A percentile compares a stretch with the other conserved stretches of the same genome.
phyloP scores from a whole-genome alignment of 2,888 invertebrate species.

The Schizotus pectinicornis region DNA sequence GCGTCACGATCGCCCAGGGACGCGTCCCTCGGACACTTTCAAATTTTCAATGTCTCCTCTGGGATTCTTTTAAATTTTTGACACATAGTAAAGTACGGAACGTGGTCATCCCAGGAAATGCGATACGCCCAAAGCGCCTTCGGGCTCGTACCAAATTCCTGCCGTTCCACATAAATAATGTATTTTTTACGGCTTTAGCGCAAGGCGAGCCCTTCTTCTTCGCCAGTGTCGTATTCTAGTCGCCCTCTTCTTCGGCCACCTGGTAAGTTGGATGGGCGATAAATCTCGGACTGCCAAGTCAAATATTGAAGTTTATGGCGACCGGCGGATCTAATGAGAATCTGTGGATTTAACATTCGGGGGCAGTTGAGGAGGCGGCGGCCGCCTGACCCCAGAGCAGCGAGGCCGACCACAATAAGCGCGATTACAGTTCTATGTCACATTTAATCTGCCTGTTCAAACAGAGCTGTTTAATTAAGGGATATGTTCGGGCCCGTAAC shows the following conservation, averaged over 20 bases:
- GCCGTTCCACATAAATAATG: conserved; percentile 37
- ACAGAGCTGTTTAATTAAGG: conserved; percentile 62
- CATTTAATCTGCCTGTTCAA: conserved; percentile 62
- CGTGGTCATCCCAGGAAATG: conserved; percentile 57
- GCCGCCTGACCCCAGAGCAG: conserved; percentile 38
- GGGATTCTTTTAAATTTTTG: conserved; percentile 61
- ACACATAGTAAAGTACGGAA: conserved; percentile 59
- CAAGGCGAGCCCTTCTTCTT: background rate
- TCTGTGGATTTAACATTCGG: conserved; percentile 28
- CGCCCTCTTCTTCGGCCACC: background rate
- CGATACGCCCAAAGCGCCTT: conserved; percentile 47
- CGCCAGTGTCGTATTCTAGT: background rate
- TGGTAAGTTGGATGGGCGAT: background rate
- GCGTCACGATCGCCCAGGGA: conserved; percentile 56
- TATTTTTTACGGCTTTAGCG: conserved; percentile 18
- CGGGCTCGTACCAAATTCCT: conserved; percentile 32
- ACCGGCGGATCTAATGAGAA: conserved; percentile 25
- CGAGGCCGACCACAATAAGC: conserved; percentile 58
- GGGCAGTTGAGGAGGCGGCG: conserved; percentile 25
- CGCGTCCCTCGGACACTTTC: conserved; percentile 59
- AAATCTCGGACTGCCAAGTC: conserved; percentile 8
- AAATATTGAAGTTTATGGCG: conserved; percentile 29
- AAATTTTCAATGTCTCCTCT: conserved; percentile 58
- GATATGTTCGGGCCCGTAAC: conserved; percentile 59
- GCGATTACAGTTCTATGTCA: conserved; percentile 61